Percentiles rank a stretch among this genome's conserved stretches.
Evolutionary conservation across 1,140 invertebrate genomes (phyloP).

Genomic region (Rhagoletis pomonella): DNA sequence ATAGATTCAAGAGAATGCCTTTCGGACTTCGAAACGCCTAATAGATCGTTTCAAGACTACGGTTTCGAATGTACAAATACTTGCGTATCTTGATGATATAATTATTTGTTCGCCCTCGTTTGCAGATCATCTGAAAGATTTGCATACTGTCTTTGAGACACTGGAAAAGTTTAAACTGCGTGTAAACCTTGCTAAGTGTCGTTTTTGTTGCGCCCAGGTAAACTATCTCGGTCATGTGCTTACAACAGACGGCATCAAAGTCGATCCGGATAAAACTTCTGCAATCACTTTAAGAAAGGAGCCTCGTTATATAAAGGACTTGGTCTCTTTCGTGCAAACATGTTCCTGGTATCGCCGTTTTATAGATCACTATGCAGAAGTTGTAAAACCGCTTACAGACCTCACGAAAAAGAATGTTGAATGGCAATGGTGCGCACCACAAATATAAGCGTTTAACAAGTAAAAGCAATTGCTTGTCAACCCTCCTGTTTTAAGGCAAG

Average conservation of each 20-base stretch:
- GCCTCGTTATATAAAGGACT: constrained; percentile 58
- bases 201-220: constrained; percentile 6
- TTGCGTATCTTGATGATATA: no score
- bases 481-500: no score
- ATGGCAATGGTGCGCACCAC: no score
- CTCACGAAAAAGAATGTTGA: background rate
- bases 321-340: background rate
- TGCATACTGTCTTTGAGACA: background rate
- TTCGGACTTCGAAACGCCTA: no score
- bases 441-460: no score
- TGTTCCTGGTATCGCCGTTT: constrained; percentile 58
- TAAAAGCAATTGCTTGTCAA: no score
- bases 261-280: constrained; percentile 57
- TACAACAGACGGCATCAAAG: no score
- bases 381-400: constrained; percentile 14
- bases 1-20: no score
- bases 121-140: background rate
- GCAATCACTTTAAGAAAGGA: constrained; percentile 54
- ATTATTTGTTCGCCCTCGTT: no score
- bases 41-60: no score
- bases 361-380: constrained; percentile 57
- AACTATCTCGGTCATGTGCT: background rate
- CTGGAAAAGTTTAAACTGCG: constrained; percentile 1
- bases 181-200: constrained; percentile 2
- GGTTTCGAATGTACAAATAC: no score